These are phyloP conservation scores for Meteorus sp. DNA, from an alignment of 1,140 invertebrate species.

Conservation along the genomic window DNA sequence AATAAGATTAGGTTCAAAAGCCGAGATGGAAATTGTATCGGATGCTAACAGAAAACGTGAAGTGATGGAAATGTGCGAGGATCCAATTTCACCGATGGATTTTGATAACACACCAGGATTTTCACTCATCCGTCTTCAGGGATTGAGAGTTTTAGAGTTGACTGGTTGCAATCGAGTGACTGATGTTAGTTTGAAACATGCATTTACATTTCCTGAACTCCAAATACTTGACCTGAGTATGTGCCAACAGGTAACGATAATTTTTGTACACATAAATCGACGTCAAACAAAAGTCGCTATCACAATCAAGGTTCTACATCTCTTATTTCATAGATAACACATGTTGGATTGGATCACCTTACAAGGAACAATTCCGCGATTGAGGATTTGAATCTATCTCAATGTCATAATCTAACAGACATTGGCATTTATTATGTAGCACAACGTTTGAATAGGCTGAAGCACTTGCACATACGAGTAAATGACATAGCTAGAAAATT, in stretches of 20 bases:
- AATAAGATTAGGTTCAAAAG: slow-evolving; percentile 66
- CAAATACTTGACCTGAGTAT: slow-evolving; percentile 64
- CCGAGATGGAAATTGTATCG: slow-evolving; percentile 68
- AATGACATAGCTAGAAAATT: slow-evolving; percentile 6
- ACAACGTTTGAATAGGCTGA: slow-evolving; percentile 63
- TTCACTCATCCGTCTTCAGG: slow-evolving; percentile 63
- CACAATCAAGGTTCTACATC: too few relatives aligned
- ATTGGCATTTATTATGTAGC: slow-evolving; percentile 64
- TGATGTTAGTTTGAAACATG: slow-evolving; percentile 70
- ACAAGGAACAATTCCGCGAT: slow-evolving; percentile 69
- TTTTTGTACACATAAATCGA: not conserved
- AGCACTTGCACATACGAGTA: slow-evolving; percentile 65
- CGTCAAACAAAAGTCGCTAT: not conserved
- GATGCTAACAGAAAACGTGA: slow-evolving; percentile 67
- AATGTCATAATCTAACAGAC: slow-evolving; percentile 71
- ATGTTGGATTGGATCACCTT: slow-evolving; percentile 65
- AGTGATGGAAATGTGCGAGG: slow-evolving; percentile 65
- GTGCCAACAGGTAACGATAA: slow-evolving; percentile 62
- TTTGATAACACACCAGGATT: slow-evolving; percentile 44
- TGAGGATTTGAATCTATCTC: slow-evolving; percentile 67
- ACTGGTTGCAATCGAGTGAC: slow-evolving; percentile 70
- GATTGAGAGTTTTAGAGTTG: slow-evolving; percentile 65
- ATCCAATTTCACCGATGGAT: slow-evolving; percentile 38
- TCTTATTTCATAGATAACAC: slow-evolving; percentile 58
- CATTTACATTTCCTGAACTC: slow-evolving; percentile 68